Base-by-base conservation (phyloP, 2,888 invertebrate species). In the Nemapogon koenigi region DNA sequence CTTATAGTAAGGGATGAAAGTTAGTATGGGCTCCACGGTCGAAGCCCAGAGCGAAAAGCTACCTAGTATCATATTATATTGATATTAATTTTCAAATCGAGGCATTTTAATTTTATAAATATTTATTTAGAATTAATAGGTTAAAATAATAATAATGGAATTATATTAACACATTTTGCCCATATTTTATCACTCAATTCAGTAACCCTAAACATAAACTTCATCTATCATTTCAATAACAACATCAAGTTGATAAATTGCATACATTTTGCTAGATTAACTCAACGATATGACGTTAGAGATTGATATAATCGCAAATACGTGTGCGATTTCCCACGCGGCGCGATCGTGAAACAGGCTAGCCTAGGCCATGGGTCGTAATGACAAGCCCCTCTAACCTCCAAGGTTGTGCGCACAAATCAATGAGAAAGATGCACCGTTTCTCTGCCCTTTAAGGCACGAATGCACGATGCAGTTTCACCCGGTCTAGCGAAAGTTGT, bases 361-460 rank as follows among this genome's bases (percentile, higher is more conserved):
- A 22, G 22, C 10, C 4, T 19, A 33, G 33, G 33, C 11, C 19
- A 33, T n/a, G 33, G 33, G 33, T 33, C 33, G 19, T 13, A 13
- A 19, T 14, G 33, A 33, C 33, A 33, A 19, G 33, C 33, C n/a
- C n/a, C 33, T 19, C 19, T 7, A 13, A 19, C 19, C 33, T 19
- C 6, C 22, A 22, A 6, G 6, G 22, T 22, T 7, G 13, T 18
- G 33, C n/a, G n/a, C 16, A 19, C 11, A 33, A 33, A 33, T 33
- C 33, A 33, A 33, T 33, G 33, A 33, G 14, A 19, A 33, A 27
- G 36, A 18, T 29, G 38, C 22, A 39, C 37, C 45, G 52, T 66
- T 62, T 66, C 69, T 59, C 64, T 68, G 66, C 58, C 70, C 67
- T 68, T 64, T 61, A 48, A 45, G 48, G 52, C 57, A 53, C n/a